Evolutionary conservation across 1,140 invertebrate genomes (phyloP).

Genomic region (Teleopsis dalmanni): DNA sequence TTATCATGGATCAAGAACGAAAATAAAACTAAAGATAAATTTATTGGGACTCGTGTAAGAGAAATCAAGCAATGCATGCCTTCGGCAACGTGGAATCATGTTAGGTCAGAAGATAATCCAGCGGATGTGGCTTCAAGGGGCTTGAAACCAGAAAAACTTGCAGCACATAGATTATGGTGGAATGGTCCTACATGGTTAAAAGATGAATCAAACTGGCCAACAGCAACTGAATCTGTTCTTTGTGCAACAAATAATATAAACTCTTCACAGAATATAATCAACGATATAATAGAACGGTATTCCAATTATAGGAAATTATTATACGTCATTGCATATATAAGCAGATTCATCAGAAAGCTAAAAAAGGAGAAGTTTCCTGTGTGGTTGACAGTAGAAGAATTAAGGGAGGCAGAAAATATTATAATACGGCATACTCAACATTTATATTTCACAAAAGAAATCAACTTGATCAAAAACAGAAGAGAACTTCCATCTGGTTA

Average conservation of each 20-base stretch:
- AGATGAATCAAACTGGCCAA: neutral
- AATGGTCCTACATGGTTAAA: constrained; percentile 1
- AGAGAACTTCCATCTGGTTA: neutral
- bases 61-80: constrained; percentile 1
- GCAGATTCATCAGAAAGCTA: neutral
- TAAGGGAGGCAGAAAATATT: neutral
- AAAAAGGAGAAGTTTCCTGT: neutral
- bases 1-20: too few species aligned
- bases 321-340: neutral
- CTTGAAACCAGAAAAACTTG: neutral
- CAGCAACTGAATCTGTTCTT: neutral
- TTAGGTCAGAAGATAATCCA: neutral
- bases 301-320: constrained; percentile 3
- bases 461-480: neutral
- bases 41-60: neutral
- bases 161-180: constrained; percentile 1
- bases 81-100: neutral
- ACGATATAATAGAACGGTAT: constrained; percentile 1
- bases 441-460: neutral
- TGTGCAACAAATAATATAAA: neutral
- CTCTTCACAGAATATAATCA: too few species aligned
- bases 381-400: neutral
- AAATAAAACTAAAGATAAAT: too few species aligned
- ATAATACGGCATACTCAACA: neutral
- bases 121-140: constrained; percentile 1